A percentile compares a stretch with the other conserved stretches of the same genome.
Evolutionary conservation across 1,140 invertebrate genomes (phyloP).

Genomic region (Trachymyrmex cornetzi): DNA sequence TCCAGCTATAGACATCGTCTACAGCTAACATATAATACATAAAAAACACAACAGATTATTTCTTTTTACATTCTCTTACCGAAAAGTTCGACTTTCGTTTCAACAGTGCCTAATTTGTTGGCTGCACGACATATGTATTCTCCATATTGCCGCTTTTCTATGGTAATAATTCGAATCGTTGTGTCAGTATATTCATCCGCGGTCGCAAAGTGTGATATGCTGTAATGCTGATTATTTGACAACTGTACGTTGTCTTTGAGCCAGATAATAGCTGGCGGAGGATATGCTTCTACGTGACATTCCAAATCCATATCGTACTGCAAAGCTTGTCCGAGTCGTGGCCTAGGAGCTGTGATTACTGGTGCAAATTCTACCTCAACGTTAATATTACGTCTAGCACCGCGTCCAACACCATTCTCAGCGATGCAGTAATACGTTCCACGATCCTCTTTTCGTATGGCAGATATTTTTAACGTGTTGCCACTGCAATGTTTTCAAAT

Average conservation of each 20-base stretch:
- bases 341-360: slow-evolving; percentile 93
- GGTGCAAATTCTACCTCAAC: slow-evolving; percentile 96
- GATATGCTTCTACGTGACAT: slow-evolving; percentile 97
- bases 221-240: slow-evolving; percentile 96
- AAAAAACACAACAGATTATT: not conserved
- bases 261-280: slow-evolving; percentile 95
- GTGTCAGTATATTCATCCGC: slow-evolving; percentile 96
- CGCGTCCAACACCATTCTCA: slow-evolving; percentile 95
- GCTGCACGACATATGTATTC: slow-evolving; percentile 94
- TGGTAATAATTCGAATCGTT: slow-evolving; percentile 94
- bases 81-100: slow-evolving; percentile 93
- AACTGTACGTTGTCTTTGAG: slow-evolving; percentile 93
- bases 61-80: slow-evolving; percentile 88
- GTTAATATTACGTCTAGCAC: slow-evolving; percentile 94
- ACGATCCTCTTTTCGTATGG: slow-evolving; percentile 94
- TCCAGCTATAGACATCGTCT: not conserved
- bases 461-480: slow-evolving; percentile 93
- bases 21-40: not conserved
- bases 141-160: slow-evolving; percentile 96
- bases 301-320: slow-evolving; percentile 97
- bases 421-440: slow-evolving; percentile 98
- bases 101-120: slow-evolving; percentile 94
- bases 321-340: slow-evolving; percentile 94
- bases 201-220: slow-evolving; percentile 95
- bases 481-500: slow-evolving; percentile 88